These are phyloP conservation scores for Mormyrus hasselquistii DNA, from an alignment of 2,797 vertebrate species.

Conservation along the genomic window DNA sequence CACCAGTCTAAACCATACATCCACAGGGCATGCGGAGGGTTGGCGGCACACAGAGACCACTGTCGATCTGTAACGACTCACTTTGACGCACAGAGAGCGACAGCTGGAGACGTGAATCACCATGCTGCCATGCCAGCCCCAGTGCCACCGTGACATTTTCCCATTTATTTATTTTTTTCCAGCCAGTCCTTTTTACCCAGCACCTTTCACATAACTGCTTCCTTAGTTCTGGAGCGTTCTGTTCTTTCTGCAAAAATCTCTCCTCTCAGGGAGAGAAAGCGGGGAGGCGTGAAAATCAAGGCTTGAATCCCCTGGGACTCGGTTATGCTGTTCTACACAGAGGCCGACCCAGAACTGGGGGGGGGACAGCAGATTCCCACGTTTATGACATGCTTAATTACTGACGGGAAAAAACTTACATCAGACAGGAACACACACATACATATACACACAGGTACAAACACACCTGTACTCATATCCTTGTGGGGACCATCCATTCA, in stretches of 20 bases:
- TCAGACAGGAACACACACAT: slow-evolving; percentile 19
- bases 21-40: neutral
- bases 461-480: slow-evolving; percentile 19
- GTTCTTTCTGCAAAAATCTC: slow-evolving; percentile 47
- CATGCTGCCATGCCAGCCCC: neutral
- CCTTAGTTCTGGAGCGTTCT: slow-evolving; percentile 56
- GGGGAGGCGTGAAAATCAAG: slow-evolving; percentile 34
- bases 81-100: neutral
- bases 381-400: neutral
- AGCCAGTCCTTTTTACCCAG: neutral
- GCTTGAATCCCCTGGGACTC: slow-evolving; percentile 36
- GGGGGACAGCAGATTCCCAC: neutral
- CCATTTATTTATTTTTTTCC: neutral
- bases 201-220: slow-evolving; percentile 37
- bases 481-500: neutral
- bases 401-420: neutral
- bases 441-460: slow-evolving; percentile 45
- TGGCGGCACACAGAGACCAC: neutral
- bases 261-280: slow-evolving; percentile 29
- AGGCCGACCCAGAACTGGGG: neutral
- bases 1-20: neutral
- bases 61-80: neutral
- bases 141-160: neutral
- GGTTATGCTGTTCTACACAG: slow-evolving; percentile 20
- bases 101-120: neutral